phyloP scores from a whole-genome alignment of 2,797 vertebrate genomes.

The Pampus argenteus region DNA sequence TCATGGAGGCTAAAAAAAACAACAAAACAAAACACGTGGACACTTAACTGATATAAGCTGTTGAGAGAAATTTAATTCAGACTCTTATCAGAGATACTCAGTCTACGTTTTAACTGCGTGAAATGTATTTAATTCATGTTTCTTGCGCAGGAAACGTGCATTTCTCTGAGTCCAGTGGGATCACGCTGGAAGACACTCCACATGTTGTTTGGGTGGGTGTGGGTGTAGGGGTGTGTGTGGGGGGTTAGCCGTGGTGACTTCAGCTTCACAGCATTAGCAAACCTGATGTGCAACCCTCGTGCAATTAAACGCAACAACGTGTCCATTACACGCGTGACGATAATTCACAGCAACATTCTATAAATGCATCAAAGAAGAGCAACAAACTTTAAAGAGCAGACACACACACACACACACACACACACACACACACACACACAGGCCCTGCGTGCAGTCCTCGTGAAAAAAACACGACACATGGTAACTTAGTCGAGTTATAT shows the following conservation, averaged over 20 bases:
- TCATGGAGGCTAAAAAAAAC: neutral
- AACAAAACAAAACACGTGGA: neutral
- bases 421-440: constrained; percentile 2
- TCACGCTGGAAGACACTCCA: constrained; percentile 19
- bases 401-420: too few species aligned
- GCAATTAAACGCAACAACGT: constrained; percentile 58
- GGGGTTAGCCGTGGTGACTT: constrained; percentile 29
- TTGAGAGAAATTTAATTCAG: neutral
- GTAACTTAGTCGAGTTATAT: constrained; percentile 25
- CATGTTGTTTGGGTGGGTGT: constrained; percentile 42
- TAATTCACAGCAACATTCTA: constrained; percentile 26
- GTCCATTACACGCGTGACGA: constrained; percentile 4
- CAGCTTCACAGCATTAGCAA: constrained; percentile 30
- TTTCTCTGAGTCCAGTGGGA: neutral
- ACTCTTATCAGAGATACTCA: neutral
- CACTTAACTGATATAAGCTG: constrained; percentile 5
- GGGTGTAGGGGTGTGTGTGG: neutral
- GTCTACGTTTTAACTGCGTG: neutral
- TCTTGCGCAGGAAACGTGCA: too few species aligned
- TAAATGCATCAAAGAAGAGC: constrained; percentile 23
- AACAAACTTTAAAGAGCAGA: constrained; percentile 53
- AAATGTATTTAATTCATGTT: neutral
- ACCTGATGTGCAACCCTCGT: constrained; percentile 39
- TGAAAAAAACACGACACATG: constrained; percentile 47
- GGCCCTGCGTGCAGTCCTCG: constrained; percentile 6